Evolutionary conservation across 1,140 invertebrate genomes (phyloP).

Genomic region (Heliconius congener): DNA sequence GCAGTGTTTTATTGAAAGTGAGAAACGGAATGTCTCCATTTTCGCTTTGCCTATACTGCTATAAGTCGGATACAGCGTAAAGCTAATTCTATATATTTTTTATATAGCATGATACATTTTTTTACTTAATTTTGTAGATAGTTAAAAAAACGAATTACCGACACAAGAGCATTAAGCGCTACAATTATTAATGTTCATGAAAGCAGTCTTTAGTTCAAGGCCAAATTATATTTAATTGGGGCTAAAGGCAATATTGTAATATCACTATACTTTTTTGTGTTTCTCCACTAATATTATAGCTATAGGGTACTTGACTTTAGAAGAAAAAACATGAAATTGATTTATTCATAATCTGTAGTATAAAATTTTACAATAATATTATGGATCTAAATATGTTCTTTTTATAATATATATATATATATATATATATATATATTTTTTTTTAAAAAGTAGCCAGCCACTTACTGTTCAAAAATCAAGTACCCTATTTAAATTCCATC

Average conservation of each 20-base stretch:
- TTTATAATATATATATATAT: too few relatives aligned
- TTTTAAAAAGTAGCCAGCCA: too few relatives aligned
- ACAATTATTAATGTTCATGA: conserved; percentile 36
- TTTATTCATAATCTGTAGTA: neutral
- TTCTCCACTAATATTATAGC: neutral
- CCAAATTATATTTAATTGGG: conserved; percentile 39
- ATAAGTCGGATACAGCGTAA: neutral
- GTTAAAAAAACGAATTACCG: neutral
- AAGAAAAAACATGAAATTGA: neutral
- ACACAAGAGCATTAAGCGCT: conserved; percentile 1
- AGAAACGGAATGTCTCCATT: neutral
- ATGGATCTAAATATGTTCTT: too few relatives aligned
- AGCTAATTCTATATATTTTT: neutral
- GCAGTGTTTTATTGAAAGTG: too few relatives aligned
- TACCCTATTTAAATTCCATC: conserved; percentile 16
- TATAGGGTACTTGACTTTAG: neutral
- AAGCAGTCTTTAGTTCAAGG: conserved; percentile 57
- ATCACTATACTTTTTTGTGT: conserved; percentile 32
- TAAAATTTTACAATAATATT: neutral
- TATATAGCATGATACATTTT: neutral
- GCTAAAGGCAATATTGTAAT: conserved; percentile 44
- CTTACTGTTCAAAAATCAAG: conserved; percentile 18
- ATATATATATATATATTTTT: too few relatives aligned
- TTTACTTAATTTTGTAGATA: neutral
- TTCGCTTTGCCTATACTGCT: too few relatives aligned